phyloP scores from a whole-genome alignment of 2,888 invertebrate species.

The Toxonevra muliebris region DNA sequence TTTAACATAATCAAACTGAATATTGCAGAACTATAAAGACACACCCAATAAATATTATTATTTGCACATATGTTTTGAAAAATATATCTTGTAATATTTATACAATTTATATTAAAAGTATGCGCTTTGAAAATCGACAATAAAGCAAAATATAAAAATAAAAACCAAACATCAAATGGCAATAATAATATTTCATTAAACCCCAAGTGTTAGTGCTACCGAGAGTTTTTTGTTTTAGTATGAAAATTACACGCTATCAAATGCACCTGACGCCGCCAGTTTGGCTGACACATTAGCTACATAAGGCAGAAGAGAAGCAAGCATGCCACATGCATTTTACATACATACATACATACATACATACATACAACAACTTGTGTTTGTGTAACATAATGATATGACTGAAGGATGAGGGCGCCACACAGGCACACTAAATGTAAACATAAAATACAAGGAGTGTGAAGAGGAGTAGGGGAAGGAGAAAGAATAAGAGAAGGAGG shows the following conservation, averaged over 20 bases:
- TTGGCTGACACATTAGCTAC: background rate
- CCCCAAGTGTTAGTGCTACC: background rate
- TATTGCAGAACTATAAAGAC: background rate
- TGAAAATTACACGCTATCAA: constrained; percentile 5
- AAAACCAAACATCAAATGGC: too few relatives aligned
- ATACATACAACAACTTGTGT: too few relatives aligned
- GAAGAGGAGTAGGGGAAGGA: too few relatives aligned
- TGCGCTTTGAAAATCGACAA: too few relatives aligned
- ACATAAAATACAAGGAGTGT: too few relatives aligned
- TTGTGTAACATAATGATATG: too few relatives aligned
- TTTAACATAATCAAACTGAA: too few relatives aligned
- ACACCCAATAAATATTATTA: background rate
- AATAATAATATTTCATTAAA: background rate
- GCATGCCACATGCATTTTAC: background rate
- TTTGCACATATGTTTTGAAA: background rate
- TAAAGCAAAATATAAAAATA: too few relatives aligned
- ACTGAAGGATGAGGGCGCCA: too few relatives aligned
- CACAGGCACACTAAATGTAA: too few relatives aligned
- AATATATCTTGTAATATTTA: background rate
- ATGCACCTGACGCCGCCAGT: constrained; percentile 14
- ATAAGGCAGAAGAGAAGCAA: background rate
- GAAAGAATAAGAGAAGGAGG: too few relatives aligned
- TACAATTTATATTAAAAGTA: background rate
- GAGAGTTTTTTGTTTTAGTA: background rate
- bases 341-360: too few relatives aligned